Percentiles rank a stretch among this genome's conserved stretches.
Evolutionary conservation across 2,113 vertebrate species (phyloP).

Genomic region (Tenrec ecaudatus): DNA sequence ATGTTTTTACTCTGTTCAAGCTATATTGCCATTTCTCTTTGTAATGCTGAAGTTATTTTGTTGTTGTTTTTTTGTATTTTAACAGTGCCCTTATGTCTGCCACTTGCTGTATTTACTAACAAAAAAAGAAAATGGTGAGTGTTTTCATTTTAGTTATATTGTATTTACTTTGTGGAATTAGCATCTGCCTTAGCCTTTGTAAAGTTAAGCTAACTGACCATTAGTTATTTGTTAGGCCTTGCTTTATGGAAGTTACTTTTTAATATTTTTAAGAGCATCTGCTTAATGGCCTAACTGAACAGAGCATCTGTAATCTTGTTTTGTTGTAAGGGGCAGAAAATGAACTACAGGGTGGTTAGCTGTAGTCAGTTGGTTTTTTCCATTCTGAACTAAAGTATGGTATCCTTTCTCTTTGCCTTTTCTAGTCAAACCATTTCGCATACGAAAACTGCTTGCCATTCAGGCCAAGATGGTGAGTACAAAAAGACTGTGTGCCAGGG

Average conservation of each 20-base stretch:
- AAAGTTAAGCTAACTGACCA: slow-evolving; percentile 30
- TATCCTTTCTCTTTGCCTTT: slow-evolving; percentile 51
- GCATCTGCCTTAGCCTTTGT: slow-evolving; percentile 52
- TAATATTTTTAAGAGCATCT: slow-evolving; percentile 60
- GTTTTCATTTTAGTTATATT: background rate
- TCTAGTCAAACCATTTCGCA: slow-evolving; percentile 93
- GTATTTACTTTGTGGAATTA: slow-evolving; percentile 27
- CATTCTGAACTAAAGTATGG: slow-evolving; percentile 30
- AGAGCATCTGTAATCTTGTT: slow-evolving; percentile 50
- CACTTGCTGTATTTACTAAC: slow-evolving; percentile 95
- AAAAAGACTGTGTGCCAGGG: slow-evolving; percentile 32
- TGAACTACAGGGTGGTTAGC: background rate
- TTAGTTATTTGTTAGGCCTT: slow-evolving; percentile 43
- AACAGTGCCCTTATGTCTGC: slow-evolving; percentile 94
- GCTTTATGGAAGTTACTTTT: slow-evolving; percentile 55
- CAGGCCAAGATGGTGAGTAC: slow-evolving; percentile 93
- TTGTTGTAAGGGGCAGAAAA: slow-evolving; percentile 43
- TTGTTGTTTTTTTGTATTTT: slow-evolving; percentile 74
- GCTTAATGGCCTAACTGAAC: slow-evolving; percentile 46
- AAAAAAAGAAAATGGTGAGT: slow-evolving; percentile 93
- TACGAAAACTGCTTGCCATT: slow-evolving; percentile 93
- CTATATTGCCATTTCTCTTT: slow-evolving; percentile 58
- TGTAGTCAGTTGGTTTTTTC: slow-evolving; percentile 44
- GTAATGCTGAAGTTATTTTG: background rate
- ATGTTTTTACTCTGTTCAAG: slow-evolving; percentile 53